Conservation (phyloP, 2,113 vertebrate species). For the Pachycephala philippinensis region DNA sequence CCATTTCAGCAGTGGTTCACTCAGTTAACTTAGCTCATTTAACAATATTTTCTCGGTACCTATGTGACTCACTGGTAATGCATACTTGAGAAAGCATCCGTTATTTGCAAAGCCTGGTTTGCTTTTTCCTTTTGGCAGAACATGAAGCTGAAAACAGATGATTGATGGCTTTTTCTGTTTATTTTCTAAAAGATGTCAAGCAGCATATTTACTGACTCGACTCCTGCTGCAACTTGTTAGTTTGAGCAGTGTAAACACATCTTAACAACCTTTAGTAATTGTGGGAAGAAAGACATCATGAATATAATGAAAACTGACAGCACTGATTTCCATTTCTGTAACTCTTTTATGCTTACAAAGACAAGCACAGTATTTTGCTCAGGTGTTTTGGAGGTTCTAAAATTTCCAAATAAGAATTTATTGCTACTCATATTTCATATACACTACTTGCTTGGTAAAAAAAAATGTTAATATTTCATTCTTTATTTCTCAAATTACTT, state of each 20-base stretch:
- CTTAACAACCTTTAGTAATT: slow-evolving; percentile 59
- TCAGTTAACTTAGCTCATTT: slow-evolving; percentile 61
- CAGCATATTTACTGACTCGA: slow-evolving; percentile 58
- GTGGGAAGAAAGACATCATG: slow-evolving; percentile 9
- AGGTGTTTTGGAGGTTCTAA: background rate
- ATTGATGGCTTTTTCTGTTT: slow-evolving; percentile 64
- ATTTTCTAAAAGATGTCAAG: slow-evolving; percentile 71
- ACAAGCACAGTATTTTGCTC: background rate
- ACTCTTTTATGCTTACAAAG: background rate
- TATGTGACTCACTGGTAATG: slow-evolving; percentile 17
- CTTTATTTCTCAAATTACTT: background rate
- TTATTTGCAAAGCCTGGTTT: slow-evolving; percentile 32
- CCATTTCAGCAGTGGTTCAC: slow-evolving; percentile 35
- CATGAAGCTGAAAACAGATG: slow-evolving; percentile 39
- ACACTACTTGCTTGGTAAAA: background rate
- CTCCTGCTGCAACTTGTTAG: slow-evolving; percentile 62
- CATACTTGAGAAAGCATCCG: slow-evolving; percentile 32
- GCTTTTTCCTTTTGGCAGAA: slow-evolving; percentile 16
- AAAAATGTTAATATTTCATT: background rate
- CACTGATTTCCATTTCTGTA: slow-evolving; percentile 18
- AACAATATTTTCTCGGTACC: slow-evolving; percentile 28
- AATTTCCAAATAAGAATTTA: background rate
- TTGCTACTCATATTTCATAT: background rate
- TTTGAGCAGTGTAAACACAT: slow-evolving; percentile 51
- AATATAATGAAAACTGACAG: slow-evolving; percentile 68